Evolutionary conservation across 2,888 invertebrate genomes (phyloP), one percentile per base, ranked within the genome.

Genomic region (Pedicia rivosa): DNA sequence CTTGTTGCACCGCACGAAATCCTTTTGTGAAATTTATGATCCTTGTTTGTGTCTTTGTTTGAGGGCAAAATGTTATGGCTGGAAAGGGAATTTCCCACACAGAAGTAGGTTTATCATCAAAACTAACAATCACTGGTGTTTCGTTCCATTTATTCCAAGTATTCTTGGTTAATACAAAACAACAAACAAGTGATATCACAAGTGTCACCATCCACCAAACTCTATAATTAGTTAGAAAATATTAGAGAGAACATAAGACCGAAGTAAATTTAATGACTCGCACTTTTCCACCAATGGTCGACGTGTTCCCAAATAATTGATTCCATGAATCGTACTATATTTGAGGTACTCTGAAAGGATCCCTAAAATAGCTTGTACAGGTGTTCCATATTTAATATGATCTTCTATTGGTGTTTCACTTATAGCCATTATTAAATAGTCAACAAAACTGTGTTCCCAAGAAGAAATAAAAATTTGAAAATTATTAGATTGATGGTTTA

Each of bases 121-220:
- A 80, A 50, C 76, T 78, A 10, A 79, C 78, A 47, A 79, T 76
- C 1, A 79, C 77, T 1, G 78, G 78, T 48, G 71, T 74, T 43
- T 68, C 67, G 40, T 71, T 68, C 78, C 78, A 79, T 54, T 78
- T 79, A 44, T 67, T 64, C 67, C 72, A 78, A 5, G 75, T 70
- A 51, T 75, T 70, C 40, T 65, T 60, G 24, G 75, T 77, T 6
- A 75, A 57, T 25, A 62, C 62, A 31, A 65, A 55, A 46, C 76
- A 77, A 12, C 71, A 62, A 35, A 70, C 64, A 3, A 78, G 67
- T 27, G 74, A 74, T 31, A 72, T n/a, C n/a, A n/a, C n/a, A n/a
- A n/a, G n/a, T n/a, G n/a, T n/a, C n/a, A n/a, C n/a, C n/a, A n/a
- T n/a, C n/a, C n/a, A n/a, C n/a, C n/a, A n/a, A n/a, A n/a, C n/a